These are phyloP conservation scores for Lithophane ornitopus DNA, from an alignment of 2,888 invertebrate genomes.

Conservation along the genomic window DNA sequence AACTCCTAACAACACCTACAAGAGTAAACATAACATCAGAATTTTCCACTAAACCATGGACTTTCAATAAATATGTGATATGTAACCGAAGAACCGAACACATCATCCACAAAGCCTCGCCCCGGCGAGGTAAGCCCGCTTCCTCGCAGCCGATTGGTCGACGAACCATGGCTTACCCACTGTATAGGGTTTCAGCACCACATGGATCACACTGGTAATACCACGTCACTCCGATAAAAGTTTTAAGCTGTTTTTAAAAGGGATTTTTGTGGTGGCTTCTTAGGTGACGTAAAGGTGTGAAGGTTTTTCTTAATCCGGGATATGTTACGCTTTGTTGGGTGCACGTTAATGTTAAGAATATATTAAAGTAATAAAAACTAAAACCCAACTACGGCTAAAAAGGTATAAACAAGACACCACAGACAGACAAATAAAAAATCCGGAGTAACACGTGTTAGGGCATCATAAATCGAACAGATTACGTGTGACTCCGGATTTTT, in stretches of 20 bases:
- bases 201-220: constrained; percentile 71
- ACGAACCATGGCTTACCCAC: constrained; percentile 72
- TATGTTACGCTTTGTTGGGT: constrained; percentile 40
- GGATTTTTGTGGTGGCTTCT: constrained; percentile 65
- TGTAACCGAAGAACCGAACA: constrained; percentile 69
- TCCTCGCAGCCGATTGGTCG: constrained; percentile 77
- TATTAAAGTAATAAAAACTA: too few relatives aligned
- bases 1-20: neutral
- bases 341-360: neutral
- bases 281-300: constrained; percentile 61
- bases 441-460: too few relatives aligned
- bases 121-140: constrained; percentile 71
- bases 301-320: constrained; percentile 54
- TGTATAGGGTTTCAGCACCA: constrained; percentile 79
- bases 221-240: constrained; percentile 67
- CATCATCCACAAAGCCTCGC: constrained; percentile 73
- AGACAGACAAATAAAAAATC: too few relatives aligned
- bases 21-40: constrained; percentile 11
- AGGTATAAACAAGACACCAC: too few relatives aligned
- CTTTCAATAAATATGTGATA: constrained; percentile 62
- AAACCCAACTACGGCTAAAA: too few relatives aligned
- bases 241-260: constrained; percentile 68
- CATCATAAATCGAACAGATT: too few relatives aligned
- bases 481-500: too few relatives aligned
- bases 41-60: constrained; percentile 38